Conservation (phyloP, 2,888 invertebrate genomes). For the Heliconius ismenius region DNA sequence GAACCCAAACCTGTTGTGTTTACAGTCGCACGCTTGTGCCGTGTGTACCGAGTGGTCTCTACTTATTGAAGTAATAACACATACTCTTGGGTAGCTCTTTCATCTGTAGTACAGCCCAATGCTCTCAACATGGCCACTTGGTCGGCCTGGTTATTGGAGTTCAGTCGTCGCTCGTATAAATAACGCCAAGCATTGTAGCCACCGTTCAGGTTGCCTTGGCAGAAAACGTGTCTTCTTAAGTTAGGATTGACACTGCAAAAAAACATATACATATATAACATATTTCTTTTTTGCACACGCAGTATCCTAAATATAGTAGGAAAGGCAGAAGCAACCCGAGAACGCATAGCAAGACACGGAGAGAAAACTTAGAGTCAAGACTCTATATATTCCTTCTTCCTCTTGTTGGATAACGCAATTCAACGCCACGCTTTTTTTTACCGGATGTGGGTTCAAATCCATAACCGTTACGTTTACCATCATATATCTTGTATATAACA, state of each 20-base stretch:
- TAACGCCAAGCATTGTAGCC: conserved; percentile 83
- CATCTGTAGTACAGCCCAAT: conserved; percentile 75
- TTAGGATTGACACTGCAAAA: conserved; percentile 80
- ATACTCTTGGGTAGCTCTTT: conserved; percentile 61
- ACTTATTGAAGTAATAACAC: not conserved
- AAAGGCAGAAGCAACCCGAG: rapidly evolving
- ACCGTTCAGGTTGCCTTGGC: conserved; percentile 83
- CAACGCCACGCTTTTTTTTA: not conserved
- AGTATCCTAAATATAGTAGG: no score
- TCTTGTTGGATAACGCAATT: not conserved
- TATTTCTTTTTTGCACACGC: not conserved
- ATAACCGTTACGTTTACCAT: not conserved
- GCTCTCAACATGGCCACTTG: conserved; percentile 70
- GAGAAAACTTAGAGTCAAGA: no score
- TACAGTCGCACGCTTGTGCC: no score
- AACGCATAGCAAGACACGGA: not conserved
- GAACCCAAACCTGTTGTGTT: no score
- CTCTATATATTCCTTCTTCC: no score
- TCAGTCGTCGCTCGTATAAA: conserved; percentile 60
- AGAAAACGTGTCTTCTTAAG: conserved; percentile 83
- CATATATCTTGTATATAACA: not conserved
- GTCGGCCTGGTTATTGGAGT: conserved; percentile 72
- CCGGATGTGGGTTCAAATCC: not conserved
- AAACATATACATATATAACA: not conserved
- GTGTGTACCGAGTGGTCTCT: rapidly evolving